Percentiles rank a stretch among this genome's conserved stretches.
Conservation (phyloP, 2,888 invertebrate genomes). For the Pristionchus entomophagus region DNA sequence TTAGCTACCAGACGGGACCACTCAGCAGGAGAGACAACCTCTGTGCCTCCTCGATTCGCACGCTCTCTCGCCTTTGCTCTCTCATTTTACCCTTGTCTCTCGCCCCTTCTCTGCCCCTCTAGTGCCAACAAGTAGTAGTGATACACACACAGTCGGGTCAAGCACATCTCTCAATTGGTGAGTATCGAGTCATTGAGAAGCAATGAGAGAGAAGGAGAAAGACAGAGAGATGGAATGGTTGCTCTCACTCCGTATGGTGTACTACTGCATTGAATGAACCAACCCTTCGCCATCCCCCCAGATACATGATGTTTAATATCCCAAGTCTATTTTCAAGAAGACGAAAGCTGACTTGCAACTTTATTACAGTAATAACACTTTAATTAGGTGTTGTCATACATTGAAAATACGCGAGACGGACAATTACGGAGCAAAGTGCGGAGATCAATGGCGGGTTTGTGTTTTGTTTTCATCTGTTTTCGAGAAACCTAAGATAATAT, state of each 20-base stretch:
- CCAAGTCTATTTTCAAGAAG: too few relatives aligned
- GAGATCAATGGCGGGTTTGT: constrained; percentile 37
- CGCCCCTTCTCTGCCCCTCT: constrained; percentile 3
- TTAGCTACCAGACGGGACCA: constrained; percentile 31
- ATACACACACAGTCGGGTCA: not conserved
- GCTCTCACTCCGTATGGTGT: too few relatives aligned
- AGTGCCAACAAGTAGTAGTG: constrained; percentile 19
- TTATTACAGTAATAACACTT: constrained; percentile 7
- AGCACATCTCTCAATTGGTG: constrained; percentile 8
- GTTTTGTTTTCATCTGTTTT: constrained; percentile 4
- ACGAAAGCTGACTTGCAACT: not conserved
- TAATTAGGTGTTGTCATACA: constrained; percentile 26
- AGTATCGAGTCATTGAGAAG: constrained; percentile 2
- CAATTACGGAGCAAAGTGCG: constrained; percentile 3
- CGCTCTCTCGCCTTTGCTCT: not conserved
- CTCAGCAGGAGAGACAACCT: not conserved
- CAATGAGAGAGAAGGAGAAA: constrained; percentile 21
- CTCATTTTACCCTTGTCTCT: not conserved
- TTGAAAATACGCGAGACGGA: not conserved
- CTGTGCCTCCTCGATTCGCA: not conserved
- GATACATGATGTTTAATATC: not conserved
- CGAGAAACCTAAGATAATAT: constrained; percentile 15
- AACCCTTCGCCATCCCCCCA: not conserved
- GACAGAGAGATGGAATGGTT: not conserved
- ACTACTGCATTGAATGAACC: too few relatives aligned